Conservation (phyloP, 2,888 invertebrate genomes). For the Lithosia quadra region DNA sequence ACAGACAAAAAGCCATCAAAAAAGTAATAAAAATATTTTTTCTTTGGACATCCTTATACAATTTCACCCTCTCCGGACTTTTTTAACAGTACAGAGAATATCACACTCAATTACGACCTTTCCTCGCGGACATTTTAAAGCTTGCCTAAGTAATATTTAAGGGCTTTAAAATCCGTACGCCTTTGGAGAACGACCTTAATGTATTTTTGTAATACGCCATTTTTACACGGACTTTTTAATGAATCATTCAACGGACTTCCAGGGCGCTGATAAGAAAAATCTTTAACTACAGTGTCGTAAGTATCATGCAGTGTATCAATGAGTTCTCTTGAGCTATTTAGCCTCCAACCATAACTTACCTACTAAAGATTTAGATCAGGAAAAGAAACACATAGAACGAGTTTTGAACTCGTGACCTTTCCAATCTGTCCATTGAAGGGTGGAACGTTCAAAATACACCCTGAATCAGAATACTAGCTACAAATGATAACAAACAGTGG, state of each 20-base stretch:
- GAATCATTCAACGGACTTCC: constrained; percentile 23
- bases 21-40: constrained; percentile 38
- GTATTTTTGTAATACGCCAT: constrained; percentile 47
- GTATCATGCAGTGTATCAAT: background rate
- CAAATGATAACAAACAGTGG: too few relatives aligned
- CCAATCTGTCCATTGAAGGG: too few relatives aligned
- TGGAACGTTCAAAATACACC: too few relatives aligned
- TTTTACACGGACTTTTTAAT: constrained; percentile 36
- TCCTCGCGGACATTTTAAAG: constrained; percentile 52
- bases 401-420: too few relatives aligned
- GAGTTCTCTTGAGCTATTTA: background rate
- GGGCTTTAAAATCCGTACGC: constrained; percentile 48
- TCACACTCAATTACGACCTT: constrained; percentile 50
- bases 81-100: constrained; percentile 51
- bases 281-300: background rate
- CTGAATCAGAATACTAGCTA: too few relatives aligned
- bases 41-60: constrained; percentile 35
- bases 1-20: constrained; percentile 26
- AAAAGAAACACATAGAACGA: too few relatives aligned
- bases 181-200: constrained; percentile 43
- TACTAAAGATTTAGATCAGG: too few relatives aligned
- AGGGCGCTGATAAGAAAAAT: background rate
- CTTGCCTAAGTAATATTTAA: constrained; percentile 53
- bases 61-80: constrained; percentile 44
- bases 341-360: too few relatives aligned